phyloP scores from a whole-genome alignment of 2,797 vertebrate genomes.

The Sebastolobus altivelis region DNA sequence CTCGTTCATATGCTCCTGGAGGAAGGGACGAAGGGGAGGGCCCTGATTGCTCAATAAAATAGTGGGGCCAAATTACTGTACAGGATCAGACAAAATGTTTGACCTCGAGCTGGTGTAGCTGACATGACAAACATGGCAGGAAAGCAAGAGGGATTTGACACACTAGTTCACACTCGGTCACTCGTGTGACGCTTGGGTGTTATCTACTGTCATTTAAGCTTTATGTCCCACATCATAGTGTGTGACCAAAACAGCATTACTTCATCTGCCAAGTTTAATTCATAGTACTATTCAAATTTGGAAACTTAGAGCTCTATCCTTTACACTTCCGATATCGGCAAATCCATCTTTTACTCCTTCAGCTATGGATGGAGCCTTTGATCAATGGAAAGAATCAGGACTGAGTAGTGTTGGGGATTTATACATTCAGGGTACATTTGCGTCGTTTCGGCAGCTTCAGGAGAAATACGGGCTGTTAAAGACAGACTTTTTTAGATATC shows the following conservation, averaged over 20 bases:
- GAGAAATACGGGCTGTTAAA: too few relatives aligned
- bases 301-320: too few relatives aligned
- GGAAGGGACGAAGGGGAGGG: neutral
- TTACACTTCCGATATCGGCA: too few relatives aligned
- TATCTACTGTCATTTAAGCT: neutral
- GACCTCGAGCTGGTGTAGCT: constrained; percentile 5
- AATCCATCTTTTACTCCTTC: too few relatives aligned
- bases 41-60: constrained; percentile 26
- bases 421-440: too few relatives aligned
- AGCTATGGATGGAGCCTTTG: too few relatives aligned
- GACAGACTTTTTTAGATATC: too few relatives aligned
- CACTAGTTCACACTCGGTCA: neutral
- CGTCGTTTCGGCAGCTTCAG: too few relatives aligned
- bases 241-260: neutral
- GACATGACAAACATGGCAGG: constrained; percentile 1
- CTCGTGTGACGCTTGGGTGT: neutral
- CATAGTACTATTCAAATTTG: too few relatives aligned
- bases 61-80: constrained; percentile 7
- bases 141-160: neutral
- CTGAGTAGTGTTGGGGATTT: too few relatives aligned
- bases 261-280: neutral
- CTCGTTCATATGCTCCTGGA: constrained; percentile 29
- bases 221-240: neutral
- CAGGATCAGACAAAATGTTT: constrained; percentile 16
- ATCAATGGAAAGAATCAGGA: too few relatives aligned